Evolutionary conservation across 2,113 vertebrate genomes (phyloP).

Genomic region (Chrysemys picta): DNA sequence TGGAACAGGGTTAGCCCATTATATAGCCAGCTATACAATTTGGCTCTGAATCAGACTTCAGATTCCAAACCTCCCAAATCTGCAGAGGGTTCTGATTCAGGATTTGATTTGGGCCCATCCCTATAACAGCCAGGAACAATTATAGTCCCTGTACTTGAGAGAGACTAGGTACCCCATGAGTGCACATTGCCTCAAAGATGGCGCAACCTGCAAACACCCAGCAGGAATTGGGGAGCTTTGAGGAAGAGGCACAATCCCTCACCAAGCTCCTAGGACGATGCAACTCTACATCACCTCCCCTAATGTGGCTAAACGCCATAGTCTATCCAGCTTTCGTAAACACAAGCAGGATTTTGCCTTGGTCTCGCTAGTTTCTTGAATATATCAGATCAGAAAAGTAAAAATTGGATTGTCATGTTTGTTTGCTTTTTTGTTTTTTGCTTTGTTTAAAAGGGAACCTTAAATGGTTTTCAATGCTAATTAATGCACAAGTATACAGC

Average conservation of each 20-base stretch:
- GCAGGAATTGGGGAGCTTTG: not conserved
- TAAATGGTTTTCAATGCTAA: not conserved
- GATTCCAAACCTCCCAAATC: not conserved
- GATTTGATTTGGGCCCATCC: not conserved
- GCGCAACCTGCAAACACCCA: not conserved
- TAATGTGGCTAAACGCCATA: fast-evolving
- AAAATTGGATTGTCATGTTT: not conserved
- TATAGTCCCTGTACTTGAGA: not conserved
- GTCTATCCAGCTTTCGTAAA: not conserved
- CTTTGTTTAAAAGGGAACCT: not conserved
- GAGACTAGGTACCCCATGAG: not conserved
- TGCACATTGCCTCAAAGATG: not conserved
- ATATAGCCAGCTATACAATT: not conserved
- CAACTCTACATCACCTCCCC: not conserved
- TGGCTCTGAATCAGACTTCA: not conserved
- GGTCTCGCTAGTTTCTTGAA: not conserved
- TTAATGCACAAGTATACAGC: not conserved
- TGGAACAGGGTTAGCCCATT: not conserved
- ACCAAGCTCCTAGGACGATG: not conserved
- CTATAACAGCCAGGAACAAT: not conserved
- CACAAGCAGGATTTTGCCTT: not conserved
- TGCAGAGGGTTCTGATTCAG: not conserved
- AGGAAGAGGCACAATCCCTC: not conserved
- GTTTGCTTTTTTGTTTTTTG: not conserved
- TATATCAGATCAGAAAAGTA: not conserved